These are phyloP conservation scores for Portunus trituberculatus DNA, from an alignment of 1,140 invertebrate species.

Conservation along the genomic window DNA sequence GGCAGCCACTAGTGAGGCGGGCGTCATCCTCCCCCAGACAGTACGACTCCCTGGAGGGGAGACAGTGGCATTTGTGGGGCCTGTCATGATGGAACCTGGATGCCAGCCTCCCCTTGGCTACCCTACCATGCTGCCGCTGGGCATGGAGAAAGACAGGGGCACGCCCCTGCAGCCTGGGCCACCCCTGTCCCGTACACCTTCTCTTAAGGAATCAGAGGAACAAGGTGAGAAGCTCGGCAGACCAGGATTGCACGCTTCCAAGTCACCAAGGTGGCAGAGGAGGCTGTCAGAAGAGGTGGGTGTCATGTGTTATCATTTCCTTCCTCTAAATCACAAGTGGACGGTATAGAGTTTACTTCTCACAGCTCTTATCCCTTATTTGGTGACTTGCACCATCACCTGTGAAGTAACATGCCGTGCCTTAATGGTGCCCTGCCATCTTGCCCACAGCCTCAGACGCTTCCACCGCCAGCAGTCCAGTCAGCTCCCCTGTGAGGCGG, in stretches of 20 bases:
- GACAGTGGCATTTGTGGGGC: constrained; percentile 58
- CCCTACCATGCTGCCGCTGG: constrained; percentile 55
- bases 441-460: constrained; percentile 46
- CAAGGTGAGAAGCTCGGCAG: constrained; percentile 40
- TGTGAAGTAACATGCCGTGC: background rate
- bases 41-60: constrained; percentile 61
- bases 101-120: constrained; percentile 22
- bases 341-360: no score
- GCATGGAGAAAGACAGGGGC: constrained; percentile 25
- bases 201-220: constrained; percentile 50
- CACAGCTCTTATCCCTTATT: no score
- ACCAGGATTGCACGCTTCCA: constrained; percentile 67
- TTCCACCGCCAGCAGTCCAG: constrained; percentile 65
- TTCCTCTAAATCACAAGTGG: background rate
- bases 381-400: background rate
- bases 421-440: background rate
- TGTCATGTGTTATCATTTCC: background rate
- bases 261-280: constrained; percentile 71
- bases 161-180: background rate
- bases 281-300: constrained; percentile 66
- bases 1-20: background rate
- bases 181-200: constrained; percentile 47
- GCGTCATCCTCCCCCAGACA: constrained; percentile 58
- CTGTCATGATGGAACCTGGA: constrained; percentile 56
- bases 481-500: constrained; percentile 69